Conservation (phyloP, 2,888 invertebrate species). For the Cephus nigrinus region DNA sequence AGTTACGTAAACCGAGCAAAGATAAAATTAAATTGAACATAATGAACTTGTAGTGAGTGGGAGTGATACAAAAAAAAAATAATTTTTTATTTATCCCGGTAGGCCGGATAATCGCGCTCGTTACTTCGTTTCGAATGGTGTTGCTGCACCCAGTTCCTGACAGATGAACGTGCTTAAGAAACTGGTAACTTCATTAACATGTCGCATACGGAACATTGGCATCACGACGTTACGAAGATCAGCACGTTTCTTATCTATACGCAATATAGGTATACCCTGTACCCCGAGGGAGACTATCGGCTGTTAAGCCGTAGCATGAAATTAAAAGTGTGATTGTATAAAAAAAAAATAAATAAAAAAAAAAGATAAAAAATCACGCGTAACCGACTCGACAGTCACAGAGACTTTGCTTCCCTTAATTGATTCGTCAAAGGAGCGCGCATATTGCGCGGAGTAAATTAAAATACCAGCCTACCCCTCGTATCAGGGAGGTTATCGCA, state of each 20-base stretch:
- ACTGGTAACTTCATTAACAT: constrained; percentile 3
- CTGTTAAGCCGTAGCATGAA: background rate
- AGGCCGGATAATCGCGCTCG: background rate
- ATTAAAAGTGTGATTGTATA: background rate
- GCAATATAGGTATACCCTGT: background rate
- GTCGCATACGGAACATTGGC: background rate
- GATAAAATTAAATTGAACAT: background rate
- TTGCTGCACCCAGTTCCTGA: constrained; percentile 2
- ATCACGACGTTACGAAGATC: background rate
- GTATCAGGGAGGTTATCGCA: constrained; percentile 18
- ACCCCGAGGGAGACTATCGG: background rate
- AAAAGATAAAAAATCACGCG: background rate
- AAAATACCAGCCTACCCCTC: constrained; percentile 30
- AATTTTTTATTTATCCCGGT: background rate
- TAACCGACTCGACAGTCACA: background rate
- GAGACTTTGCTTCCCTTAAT: constrained; percentile 33
- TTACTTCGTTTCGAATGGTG: constrained; percentile 2
- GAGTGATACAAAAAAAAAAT: background rate
- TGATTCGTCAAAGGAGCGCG: constrained; percentile 30
- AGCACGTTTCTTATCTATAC: background rate
- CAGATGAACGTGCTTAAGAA: constrained; percentile 2
- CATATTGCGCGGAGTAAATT: constrained; percentile 27
- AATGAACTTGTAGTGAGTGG: background rate
- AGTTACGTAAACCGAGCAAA: background rate
- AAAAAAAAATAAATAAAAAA: background rate